Evolutionary conservation across 2,797 vertebrate genomes (phyloP).

Genomic region (Alosa sapidissima): DNA sequence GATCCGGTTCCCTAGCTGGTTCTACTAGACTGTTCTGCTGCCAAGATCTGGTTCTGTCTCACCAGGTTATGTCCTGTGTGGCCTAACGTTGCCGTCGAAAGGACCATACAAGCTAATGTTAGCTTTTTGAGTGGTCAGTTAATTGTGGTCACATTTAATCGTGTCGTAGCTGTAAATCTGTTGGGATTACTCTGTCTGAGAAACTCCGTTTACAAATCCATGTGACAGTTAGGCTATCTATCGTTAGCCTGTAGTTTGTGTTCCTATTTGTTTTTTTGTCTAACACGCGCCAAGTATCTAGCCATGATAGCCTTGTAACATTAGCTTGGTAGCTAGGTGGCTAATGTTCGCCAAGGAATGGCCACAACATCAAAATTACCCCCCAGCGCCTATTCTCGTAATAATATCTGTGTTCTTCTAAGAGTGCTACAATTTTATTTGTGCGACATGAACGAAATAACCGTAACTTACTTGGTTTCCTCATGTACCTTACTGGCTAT

Average conservation of each 20-base stretch:
- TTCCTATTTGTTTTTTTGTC: slow-evolving; percentile 15
- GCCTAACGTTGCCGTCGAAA: slow-evolving; percentile 47
- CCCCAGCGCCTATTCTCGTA: not conserved
- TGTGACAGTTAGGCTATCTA: slow-evolving; percentile 40
- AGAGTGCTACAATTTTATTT: not conserved
- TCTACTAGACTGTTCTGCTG: slow-evolving; percentile 66
- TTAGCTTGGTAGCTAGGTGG: slow-evolving; percentile 27
- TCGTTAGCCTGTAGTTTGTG: slow-evolving; percentile 6
- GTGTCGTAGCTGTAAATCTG: slow-evolving; percentile 28
- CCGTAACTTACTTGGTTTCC: not conserved
- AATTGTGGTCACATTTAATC: slow-evolving; percentile 5
- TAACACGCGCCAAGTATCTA: slow-evolving; percentile 4
- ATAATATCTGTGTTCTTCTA: not conserved
- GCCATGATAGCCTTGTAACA: not conserved
- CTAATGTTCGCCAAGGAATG: slow-evolving; percentile 34
- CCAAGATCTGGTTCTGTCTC: slow-evolving; percentile 74
- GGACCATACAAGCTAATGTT: slow-evolving; percentile 27
- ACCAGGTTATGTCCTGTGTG: slow-evolving; percentile 64
- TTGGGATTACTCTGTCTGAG: slow-evolving; percentile 33
- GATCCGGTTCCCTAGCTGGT: slow-evolving; percentile 75
- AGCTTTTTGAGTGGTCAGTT: slow-evolving; percentile 21
- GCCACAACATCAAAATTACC: not conserved
- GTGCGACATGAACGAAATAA: not conserved
- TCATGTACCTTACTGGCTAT: not conserved
- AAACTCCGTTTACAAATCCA: slow-evolving; percentile 36